Evolutionary conservation across 2,888 invertebrate species (phyloP).

Genomic region (Sesamia inferens): DNA sequence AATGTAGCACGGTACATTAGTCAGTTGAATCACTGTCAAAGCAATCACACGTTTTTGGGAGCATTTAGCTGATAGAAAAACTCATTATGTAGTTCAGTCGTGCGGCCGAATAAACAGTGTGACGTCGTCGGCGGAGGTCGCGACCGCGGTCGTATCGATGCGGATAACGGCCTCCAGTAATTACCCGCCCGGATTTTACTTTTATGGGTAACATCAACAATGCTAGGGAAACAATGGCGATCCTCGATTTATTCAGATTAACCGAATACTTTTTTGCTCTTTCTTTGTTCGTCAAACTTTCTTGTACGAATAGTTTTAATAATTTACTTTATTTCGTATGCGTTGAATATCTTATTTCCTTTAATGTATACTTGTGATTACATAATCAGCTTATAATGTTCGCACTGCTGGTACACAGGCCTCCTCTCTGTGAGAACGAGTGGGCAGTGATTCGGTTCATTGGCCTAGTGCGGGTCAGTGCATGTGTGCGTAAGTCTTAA

Average conservation of each 20-base stretch:
- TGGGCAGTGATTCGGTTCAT: background rate
- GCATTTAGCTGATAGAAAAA: conserved; percentile 52
- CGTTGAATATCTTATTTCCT: background rate
- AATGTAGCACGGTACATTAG: conserved; percentile 44
- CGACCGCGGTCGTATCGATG: conserved; percentile 64
- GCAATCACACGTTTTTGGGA: conserved; percentile 58
- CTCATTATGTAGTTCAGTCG: conserved; percentile 65
- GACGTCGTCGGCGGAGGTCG: conserved; percentile 35
- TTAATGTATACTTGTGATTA: background rate
- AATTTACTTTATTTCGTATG: background rate
- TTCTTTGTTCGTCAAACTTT: conserved; percentile 36
- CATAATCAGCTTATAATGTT: background rate
- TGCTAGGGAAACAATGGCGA: conserved; percentile 62
- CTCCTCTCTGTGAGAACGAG: background rate
- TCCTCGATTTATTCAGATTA: conserved; percentile 69
- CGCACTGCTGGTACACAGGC: background rate
- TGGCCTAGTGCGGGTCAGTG: background rate
- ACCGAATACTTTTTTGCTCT: conserved; percentile 66
- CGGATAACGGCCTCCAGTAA: conserved; percentile 69
- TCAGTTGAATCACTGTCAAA: conserved; percentile 50
- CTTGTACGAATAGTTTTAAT: conserved; percentile 4
- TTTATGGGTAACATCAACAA: conserved; percentile 69
- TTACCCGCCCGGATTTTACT: conserved; percentile 72
- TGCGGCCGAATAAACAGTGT: conserved; percentile 57
- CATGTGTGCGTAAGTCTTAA: background rate